Evolutionary conservation across 2,888 invertebrate species (phyloP).

Genomic region (Parasteatoda lunata): DNA sequence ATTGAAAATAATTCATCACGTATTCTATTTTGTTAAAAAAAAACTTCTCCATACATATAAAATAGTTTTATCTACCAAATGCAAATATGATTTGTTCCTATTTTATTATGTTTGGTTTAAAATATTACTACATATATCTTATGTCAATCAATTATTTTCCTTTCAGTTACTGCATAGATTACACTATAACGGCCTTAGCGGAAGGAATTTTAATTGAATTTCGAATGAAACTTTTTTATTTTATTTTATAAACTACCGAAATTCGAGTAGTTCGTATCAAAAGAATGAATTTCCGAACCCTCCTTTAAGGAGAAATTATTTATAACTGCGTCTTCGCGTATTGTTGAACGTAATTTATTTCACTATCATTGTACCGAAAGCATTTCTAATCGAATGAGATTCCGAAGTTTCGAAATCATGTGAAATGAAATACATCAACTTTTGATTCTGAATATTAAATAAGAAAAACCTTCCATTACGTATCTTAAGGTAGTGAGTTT

Average conservation of each 20-base stretch:
- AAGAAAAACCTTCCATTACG: background rate
- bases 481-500: too few relatives aligned
- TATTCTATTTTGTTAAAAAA: too few relatives aligned
- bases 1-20: too few relatives aligned
- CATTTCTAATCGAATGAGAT: constrained; percentile 3
- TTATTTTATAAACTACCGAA: constrained; percentile 30
- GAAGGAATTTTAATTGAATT: constrained; percentile 57
- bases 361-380: background rate
- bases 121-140: constrained; percentile 16
- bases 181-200: background rate
- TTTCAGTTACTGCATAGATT: background rate
- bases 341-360: background rate
- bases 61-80: too few relatives aligned
- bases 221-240: constrained; percentile 39
- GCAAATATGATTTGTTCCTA: too few relatives aligned
- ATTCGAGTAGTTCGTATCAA: background rate
- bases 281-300: background rate
- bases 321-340: background rate
- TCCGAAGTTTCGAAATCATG: background rate
- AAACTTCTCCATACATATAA: too few relatives aligned
- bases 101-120: background rate
- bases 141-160: constrained; percentile 52
- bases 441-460: constrained; percentile 1
- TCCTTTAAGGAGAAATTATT: background rate
- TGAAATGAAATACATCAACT: background rate